Base-by-base conservation (phyloP, 1,140 invertebrate species). In the Heliothis virescens region DNA sequence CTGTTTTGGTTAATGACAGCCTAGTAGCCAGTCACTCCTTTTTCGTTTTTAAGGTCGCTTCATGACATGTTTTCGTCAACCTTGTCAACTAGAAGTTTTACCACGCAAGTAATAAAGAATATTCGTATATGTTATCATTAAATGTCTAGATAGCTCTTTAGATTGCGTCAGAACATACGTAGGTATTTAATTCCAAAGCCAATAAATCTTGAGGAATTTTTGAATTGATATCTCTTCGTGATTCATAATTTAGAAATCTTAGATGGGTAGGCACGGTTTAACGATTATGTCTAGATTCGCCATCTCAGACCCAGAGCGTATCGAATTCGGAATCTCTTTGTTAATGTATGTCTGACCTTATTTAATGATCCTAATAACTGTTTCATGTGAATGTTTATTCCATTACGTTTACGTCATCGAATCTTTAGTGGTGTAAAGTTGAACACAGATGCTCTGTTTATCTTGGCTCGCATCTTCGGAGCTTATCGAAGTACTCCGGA, bases 11-110 rank as follows among this genome's bases (percentile, higher is more conserved):
- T 48, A 63, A 73, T 63, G 47, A 63, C 62, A 72, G 12, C 78
- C 34, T 63, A 53, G 57, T 79, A 62, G 71, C 69, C 69, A 52
- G 50, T 79, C 78, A 34, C 78, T 79, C 78, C 78, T 79, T 79
- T 79, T 79, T 79, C 41, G 60, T 79, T 79, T 79, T 79, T 79
- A 26, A 62, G 74, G 77, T 79, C 63, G 65, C 18, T 60, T 29
- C 3, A 53, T 18, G 29, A 12, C 65, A 72, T 62, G 47, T 62
- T 72, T 79, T 29, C 47, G 29, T 48, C 29, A 71, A 59, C 62
- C 48, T 71, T 71, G 18, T 53, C n/a, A 3, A 48, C 50, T 73
- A 13, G 63, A 63, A 7, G 11, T 59, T 41, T 65, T 65, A 34
- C 10, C 3, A 21, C 3, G 18, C 16, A 52, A 7, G 12, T 55